These are phyloP conservation scores for Agonopterix heracliana DNA, from an alignment of 2,888 invertebrate genomes.

Conservation along the genomic window DNA sequence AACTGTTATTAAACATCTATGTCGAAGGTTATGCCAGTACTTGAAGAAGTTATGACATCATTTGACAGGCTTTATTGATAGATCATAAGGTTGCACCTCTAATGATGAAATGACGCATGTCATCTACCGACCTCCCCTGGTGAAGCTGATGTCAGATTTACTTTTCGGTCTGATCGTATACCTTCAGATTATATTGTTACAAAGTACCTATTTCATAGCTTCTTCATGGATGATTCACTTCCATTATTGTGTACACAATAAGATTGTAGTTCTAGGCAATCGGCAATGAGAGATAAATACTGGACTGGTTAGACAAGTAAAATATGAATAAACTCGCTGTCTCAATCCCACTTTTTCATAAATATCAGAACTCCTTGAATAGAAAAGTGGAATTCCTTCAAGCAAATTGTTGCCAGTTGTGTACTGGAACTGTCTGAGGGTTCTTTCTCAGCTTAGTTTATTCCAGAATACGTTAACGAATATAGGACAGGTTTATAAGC, in stretches of 20 bases:
- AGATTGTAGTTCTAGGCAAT: too few relatives aligned
- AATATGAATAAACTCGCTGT: too few relatives aligned
- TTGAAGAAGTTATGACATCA: constrained; percentile 42
- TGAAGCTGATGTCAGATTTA: constrained; percentile 31
- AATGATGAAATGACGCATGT: constrained; percentile 29
- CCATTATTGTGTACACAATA: background rate
- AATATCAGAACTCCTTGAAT: too few relatives aligned
- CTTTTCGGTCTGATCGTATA: constrained; percentile 6
- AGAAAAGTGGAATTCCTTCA: too few relatives aligned
- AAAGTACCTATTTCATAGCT: constrained; percentile 7
- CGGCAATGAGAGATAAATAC: too few relatives aligned
- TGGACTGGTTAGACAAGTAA: too few relatives aligned
- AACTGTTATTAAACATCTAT: constrained; percentile 1
- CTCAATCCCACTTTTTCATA: too few relatives aligned
- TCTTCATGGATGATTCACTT: background rate
- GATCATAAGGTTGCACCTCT: constrained; percentile 34
- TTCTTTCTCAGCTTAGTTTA: too few relatives aligned
- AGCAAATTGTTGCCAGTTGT: too few relatives aligned
- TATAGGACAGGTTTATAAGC: too few relatives aligned
- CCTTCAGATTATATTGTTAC: background rate
- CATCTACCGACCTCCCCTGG: constrained; percentile 29
- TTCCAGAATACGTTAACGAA: too few relatives aligned
- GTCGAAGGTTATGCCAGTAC: constrained; percentile 20
- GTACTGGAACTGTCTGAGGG: too few relatives aligned
- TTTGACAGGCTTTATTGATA: constrained; percentile 36